phyloP scores from a whole-genome alignment of 2,888 invertebrate genomes.

The Drosophila rellima region DNA sequence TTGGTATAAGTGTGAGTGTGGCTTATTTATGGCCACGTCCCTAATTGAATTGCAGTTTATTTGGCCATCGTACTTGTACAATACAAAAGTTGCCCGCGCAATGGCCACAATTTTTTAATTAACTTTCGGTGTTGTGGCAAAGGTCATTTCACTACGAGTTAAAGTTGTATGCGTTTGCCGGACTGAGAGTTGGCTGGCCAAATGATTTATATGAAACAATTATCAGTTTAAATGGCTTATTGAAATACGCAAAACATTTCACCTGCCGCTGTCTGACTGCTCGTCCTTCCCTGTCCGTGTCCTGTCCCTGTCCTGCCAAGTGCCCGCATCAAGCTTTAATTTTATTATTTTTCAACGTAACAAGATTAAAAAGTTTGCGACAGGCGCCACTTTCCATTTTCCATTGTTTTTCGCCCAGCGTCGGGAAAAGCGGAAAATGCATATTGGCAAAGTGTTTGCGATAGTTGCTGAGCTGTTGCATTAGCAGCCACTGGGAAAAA shows the following conservation, averaged over 20 bases:
- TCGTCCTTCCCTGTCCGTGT: neutral
- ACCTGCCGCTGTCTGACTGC: slow-evolving; percentile 30
- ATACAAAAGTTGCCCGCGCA: slow-evolving; percentile 62
- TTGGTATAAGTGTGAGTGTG: slow-evolving; percentile 35
- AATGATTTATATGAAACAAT: slow-evolving; percentile 79
- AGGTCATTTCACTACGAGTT: slow-evolving; percentile 46
- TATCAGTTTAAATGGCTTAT: slow-evolving; percentile 81
- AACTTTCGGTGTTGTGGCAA: slow-evolving; percentile 64
- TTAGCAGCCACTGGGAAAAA: slow-evolving; percentile 53
- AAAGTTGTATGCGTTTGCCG: neutral
- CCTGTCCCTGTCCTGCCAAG: slow-evolving; percentile 9
- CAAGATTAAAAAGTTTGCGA: slow-evolving; percentile 79
- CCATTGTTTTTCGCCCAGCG: neutral
- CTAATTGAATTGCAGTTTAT: slow-evolving; percentile 82
- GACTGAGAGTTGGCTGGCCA: slow-evolving; percentile 27
- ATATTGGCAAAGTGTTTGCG: slow-evolving; percentile 56
- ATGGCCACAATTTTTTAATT: slow-evolving; percentile 79
- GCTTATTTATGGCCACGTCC: slow-evolving; percentile 75
- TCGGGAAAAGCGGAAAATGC: slow-evolving; percentile 13
- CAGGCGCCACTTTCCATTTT: slow-evolving; percentile 34
- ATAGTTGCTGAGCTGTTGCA: slow-evolving; percentile 64
- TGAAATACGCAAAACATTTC: slow-evolving; percentile 66
- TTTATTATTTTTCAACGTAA: slow-evolving; percentile 73
- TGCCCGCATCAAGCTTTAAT: slow-evolving; percentile 67
- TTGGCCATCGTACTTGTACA: slow-evolving; percentile 55